Evolutionary conservation across 2,888 invertebrate species (phyloP), one percentile per base, ranked within the genome.

Genomic region (Chalcis sispes): DNA sequence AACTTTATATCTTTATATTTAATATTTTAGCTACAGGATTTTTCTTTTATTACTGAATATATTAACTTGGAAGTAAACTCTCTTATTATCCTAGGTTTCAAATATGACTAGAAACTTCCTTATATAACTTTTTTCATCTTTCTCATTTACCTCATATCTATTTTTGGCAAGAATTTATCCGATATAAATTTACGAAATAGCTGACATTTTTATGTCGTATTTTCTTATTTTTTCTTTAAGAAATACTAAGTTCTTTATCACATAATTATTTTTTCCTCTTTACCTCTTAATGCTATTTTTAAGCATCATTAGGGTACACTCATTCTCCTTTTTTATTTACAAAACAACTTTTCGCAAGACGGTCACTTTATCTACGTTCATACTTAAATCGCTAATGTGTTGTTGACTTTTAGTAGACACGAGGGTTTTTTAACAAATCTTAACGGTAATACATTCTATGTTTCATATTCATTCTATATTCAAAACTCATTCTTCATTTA

Each of bases 181-280:
- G 79, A 84, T 86, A 85, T 83, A 87, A 87, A 87, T 85, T 84
- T 85, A 86, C 72, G 84, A 87, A 87, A 87, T 81, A 83, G 82
- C 82, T 81, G 80, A 81, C 73, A 72, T 77, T 74, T 80, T 81
- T 76, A 75, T 77, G 72, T 70, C 72, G 58, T 73, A 67, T 74
- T 72, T 72, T 72, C 64, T 70, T 66, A 50, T 62, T 62, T 61
- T 62, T 72, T 74, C 46, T 74, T 79, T 81, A 80, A 81, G 79
- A 82, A 81, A 81, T 79, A 81, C 80, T 82, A 83, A 80, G 80
- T 79, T 81, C 67, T 78, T 71, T 71, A 80, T 80, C 77, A 76
- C 78, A 83, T 82, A 83, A 81, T 83, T 82, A 79, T 81, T 80
- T 78, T 74, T 69, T 77, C 36, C 40, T 56, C 20, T 75, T 73